These are phyloP conservation scores for Nyctereutes procyonoides DNA, from an alignment of 2,113 vertebrate genomes.

Conservation along the genomic window DNA sequence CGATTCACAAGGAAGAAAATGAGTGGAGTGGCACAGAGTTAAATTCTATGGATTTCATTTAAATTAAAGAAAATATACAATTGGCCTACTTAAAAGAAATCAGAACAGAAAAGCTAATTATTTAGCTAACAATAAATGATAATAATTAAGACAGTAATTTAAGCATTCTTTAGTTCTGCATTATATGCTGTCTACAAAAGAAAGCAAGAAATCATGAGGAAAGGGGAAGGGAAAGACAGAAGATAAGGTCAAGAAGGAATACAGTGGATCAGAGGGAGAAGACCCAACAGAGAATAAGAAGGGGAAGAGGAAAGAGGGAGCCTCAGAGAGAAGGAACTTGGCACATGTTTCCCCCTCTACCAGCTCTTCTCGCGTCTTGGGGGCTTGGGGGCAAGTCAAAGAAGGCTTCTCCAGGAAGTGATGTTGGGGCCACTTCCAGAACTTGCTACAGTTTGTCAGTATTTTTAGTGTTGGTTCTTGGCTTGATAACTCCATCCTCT, in stretches of 20 bases:
- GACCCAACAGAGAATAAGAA: neutral
- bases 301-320: neutral
- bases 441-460: neutral
- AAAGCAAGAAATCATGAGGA: neutral
- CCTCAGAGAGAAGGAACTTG: neutral
- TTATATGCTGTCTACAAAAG: neutral
- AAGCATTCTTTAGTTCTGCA: neutral
- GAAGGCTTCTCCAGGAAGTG: too few species aligned
- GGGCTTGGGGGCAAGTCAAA: neutral
- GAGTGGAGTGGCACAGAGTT: constrained; percentile 16
- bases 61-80: neutral
- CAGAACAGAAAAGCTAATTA: neutral
- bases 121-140: constrained; percentile 35
- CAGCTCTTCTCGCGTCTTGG: neutral
- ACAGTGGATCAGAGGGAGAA: neutral
- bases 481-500: neutral
- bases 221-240: neutral
- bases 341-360: neutral
- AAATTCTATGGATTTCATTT: neutral
- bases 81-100: neutral
- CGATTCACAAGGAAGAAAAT: constrained; percentile 1
- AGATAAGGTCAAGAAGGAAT: neutral
- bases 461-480: neutral
- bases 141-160: neutral
- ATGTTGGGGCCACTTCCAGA: neutral